Conservation (phyloP, 2,888 invertebrate species). For the Sphaerophoria rueppellii region DNA sequence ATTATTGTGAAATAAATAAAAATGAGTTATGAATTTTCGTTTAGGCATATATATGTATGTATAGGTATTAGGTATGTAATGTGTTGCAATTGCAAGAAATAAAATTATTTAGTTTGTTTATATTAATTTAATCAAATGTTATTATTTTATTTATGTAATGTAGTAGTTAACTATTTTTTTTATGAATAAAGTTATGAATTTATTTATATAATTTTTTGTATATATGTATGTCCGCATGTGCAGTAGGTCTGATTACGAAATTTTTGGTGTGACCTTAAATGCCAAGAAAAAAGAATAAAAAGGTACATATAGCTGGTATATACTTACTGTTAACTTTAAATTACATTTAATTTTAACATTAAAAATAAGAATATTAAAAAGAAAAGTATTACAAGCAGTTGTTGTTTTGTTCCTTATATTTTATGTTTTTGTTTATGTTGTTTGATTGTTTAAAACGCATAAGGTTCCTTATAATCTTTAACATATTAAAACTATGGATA, state of each 20-base stretch:
- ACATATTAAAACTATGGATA: background rate
- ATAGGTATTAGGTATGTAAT: background rate
- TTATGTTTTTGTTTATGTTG: background rate
- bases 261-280: constrained; percentile 13
- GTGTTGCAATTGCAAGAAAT: background rate
- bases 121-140: background rate
- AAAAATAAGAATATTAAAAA: background rate
- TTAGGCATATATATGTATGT: background rate
- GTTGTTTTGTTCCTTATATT: background rate
- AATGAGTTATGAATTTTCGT: background rate
- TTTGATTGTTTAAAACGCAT: constrained; percentile 34
- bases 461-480: background rate
- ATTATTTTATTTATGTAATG: background rate
- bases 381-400: background rate
- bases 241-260: constrained; percentile 33
- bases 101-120: constrained; percentile 3
- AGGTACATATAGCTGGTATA: background rate
- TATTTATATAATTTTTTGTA: constrained; percentile 2
- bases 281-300: background rate
- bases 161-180: constrained; percentile 23
- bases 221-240: constrained; percentile 28
- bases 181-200: constrained; percentile 27
- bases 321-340: too few relatives aligned
- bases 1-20: background rate
- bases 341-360: background rate